A percentile compares a stretch with the other conserved stretches of the same genome.
Evolutionary conservation across 2,888 invertebrate genomes (phyloP).

Genomic region (Pimpla rufipes): DNA sequence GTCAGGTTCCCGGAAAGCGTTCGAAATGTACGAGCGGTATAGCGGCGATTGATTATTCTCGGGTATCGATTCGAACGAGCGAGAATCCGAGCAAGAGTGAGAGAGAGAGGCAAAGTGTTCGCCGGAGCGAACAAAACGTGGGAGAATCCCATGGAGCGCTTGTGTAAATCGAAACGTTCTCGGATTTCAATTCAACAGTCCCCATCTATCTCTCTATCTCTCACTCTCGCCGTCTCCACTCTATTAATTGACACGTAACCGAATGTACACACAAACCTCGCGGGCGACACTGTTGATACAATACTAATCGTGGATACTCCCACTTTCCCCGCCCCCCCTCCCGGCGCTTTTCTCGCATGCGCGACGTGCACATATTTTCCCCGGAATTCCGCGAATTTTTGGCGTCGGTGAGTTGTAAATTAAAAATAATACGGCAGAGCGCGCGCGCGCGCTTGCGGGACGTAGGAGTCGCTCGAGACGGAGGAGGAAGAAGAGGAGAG

Average conservation of each 20-base stretch:
- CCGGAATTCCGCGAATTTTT: slow-evolving; percentile 48
- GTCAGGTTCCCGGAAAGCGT: slow-evolving; percentile 28
- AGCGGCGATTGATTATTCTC: slow-evolving; percentile 59
- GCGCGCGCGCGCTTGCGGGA: slow-evolving; percentile 17
- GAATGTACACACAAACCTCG: neutral
- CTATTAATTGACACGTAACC: slow-evolving; percentile 20
- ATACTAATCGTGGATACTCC: slow-evolving; percentile 30
- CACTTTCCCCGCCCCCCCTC: neutral
- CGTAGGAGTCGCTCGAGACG: slow-evolving; percentile 6
- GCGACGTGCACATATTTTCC: slow-evolving; percentile 48
- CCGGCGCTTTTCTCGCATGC: neutral
- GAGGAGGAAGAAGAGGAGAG: slow-evolving; percentile 21
- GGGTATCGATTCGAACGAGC: neutral
- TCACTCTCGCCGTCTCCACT: neutral
- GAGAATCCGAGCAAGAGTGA: neutral
- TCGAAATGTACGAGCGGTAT: slow-evolving; percentile 32
- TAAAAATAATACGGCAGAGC: slow-evolving; percentile 15
- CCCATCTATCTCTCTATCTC: neutral
- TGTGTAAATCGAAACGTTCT: slow-evolving; percentile 20
- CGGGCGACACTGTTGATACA: slow-evolving; percentile 22
- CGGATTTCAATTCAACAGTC: slow-evolving; percentile 10
- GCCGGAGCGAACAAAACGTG: neutral
- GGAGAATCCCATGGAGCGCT: neutral
- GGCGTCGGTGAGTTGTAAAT: slow-evolving; percentile 12
- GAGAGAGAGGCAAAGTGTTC: neutral